Base-by-base conservation (phyloP, 2,888 invertebrate genomes). In the Cynaeus angustus region DNA sequence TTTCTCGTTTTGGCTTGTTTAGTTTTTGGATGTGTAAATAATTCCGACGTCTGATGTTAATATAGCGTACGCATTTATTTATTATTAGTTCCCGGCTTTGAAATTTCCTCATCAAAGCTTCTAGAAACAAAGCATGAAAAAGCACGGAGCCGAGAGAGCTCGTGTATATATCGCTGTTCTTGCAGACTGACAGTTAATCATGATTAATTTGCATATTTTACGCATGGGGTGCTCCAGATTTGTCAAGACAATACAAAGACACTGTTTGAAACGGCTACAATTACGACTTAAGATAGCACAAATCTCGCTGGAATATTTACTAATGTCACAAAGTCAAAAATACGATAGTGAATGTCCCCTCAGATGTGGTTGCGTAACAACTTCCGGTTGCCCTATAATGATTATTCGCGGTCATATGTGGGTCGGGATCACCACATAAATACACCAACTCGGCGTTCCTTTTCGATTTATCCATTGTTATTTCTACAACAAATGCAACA, bases 151-250 rank as follows among this genome's bases (percentile, higher is more conserved):
- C 26, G 28, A 16, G 30, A 61, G 56, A 53, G 38, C 43, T 46
- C 13, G 50, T 71, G 59, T 53, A 59, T 64, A 48, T 64, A 71
- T 64, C 67, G 46, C 37, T 45, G 48, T 59, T 71, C 55, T 66
- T 69, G 62, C 68, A 37, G 64, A 58, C 38, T 71, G 62, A 66
- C 50, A 68, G 70, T 72, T 73, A 68, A 72, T 73, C 71, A 73
- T 70, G 72, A 73, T 70, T 73, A 73, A 73, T 73, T 73, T 70
- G 59, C 72, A 70, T 72, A 73, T 68, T 73, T 73, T 70, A 70
- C 70, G 66, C 72, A 66, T 65, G 59, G 66, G 53, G 28, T 52
- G 59, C 58, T 30, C 52, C 67, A 67, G 72, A 72, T 70, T 72
- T 68, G 70, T 62, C 58, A 68, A 68, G 61, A 73, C 71, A 71